Evolutionary conservation across 2,888 invertebrate genomes (phyloP), one percentile per base, ranked within the genome.

Genomic region (Loripinus fragilis): DNA sequence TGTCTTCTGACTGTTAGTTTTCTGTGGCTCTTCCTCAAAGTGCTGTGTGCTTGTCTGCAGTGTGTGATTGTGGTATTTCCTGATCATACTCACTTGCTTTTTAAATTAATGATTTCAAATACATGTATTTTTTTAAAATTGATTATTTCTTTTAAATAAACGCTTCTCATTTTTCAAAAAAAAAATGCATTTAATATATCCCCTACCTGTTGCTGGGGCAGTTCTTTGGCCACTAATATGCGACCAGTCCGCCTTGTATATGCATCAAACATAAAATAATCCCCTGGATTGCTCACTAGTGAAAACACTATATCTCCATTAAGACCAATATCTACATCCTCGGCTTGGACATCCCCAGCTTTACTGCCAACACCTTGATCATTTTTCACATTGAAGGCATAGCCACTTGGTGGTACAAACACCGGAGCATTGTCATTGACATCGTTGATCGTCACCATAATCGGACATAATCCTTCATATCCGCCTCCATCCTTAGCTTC

Each of bases 401-500:
- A 83, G 5, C 20, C 20, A 7, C 15, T 20, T 10, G 82, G 72
- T 23, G 81, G 71, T 23, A 83, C 85, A 78, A 91, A 90, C 10
- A 60, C 48, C 2, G 91, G 91, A 12, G 64, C 28, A 48, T 91
- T 87, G 75, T 90, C 86, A 76, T 91, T 91, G 33, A 87, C 78
- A 65, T 91, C 91, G 12, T 33, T 42, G 23, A 91, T 86, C 15
- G 75, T 71, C 10, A 91, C 87, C 8, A 88, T 80, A 93, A 99
- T 99, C 3, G 99, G 98, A 94, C 99, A 99, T 85, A 98, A 98
- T 42, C 99, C 99, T 94, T 99, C 98, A 86, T 99, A 94, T 93
- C 98, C 98, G 25, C 99, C 99, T 93, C 98, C 97, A 95, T 99
- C 99, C 0, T 98, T 98, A 2, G 99, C 99, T 94, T 98, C 98